A percentile compares a stretch with the other conserved stretches of the same genome.
phyloP scores from a whole-genome alignment of 2,888 invertebrate genomes.

The Meteorus colon region DNA sequence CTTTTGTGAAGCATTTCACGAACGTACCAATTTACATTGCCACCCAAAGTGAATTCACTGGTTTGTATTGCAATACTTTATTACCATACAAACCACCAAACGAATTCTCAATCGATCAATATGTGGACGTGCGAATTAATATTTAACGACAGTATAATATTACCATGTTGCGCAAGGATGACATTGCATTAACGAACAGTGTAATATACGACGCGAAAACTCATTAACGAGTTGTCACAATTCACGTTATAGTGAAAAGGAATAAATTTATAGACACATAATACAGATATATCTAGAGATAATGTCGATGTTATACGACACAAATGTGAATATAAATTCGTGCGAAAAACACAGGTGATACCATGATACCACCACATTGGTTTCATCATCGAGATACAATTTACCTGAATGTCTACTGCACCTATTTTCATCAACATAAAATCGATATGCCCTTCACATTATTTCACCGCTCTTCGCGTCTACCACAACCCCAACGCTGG shows the following conservation, averaged over 20 bases:
- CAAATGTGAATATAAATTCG: constrained; percentile 43
- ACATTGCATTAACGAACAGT: constrained; percentile 23
- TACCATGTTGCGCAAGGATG: constrained; percentile 24
- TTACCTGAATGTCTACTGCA: constrained; percentile 4
- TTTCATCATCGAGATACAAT: constrained; percentile 20
- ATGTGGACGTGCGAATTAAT: not conserved
- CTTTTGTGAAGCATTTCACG: no score
- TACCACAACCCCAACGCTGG: not conserved
- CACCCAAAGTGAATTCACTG: no score
- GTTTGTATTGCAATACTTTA: no score
- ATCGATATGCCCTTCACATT: constrained; percentile 18
- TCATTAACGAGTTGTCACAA: constrained; percentile 40
- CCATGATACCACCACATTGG: constrained; percentile 30
- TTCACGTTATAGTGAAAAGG: not conserved
- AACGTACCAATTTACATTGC: no score
- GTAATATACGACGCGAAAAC: constrained; percentile 38
- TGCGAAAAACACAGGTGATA: constrained; percentile 32
- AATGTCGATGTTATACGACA: not conserved
- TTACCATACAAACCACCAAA: not conserved
- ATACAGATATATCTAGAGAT: not conserved
- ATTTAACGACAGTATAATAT: constrained; percentile 5
- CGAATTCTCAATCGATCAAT: not conserved
- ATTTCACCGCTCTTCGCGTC: constrained; percentile 5
- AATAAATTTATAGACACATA: not conserved
- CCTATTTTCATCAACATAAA: not conserved